Conservation (phyloP, 2,113 vertebrate genomes). For the Syngnathus floridae region DNA sequence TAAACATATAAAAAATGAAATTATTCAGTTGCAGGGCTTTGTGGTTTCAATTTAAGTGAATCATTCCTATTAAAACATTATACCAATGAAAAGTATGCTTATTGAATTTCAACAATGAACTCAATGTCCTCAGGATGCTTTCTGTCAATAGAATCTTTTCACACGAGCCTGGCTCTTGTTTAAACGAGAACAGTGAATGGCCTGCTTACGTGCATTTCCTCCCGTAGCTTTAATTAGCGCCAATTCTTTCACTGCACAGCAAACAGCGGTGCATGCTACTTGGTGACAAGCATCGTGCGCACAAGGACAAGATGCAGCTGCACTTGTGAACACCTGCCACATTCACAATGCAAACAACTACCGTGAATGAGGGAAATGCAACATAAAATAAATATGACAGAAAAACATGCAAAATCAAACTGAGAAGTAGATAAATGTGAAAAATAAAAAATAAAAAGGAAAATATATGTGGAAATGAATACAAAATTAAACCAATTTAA, state of each 20-base stretch:
- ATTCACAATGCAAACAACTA: background rate
- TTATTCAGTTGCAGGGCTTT: too few relatives aligned
- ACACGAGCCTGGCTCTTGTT: conserved; percentile 40
- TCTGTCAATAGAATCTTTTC: conserved; percentile 51
- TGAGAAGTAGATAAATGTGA: too few relatives aligned
- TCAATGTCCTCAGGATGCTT: conserved; percentile 36
- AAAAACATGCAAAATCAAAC: too few relatives aligned
- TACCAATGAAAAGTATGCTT: conserved; percentile 8
- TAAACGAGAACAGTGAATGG: conserved; percentile 55
- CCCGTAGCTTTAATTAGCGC: conserved; percentile 57
- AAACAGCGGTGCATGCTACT: conserved; percentile 64
- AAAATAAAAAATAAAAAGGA: too few relatives aligned
- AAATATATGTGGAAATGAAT: too few relatives aligned
- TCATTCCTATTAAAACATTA: too few relatives aligned
- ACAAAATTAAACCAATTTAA: too few relatives aligned
- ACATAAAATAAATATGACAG: too few relatives aligned
- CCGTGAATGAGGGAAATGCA: too few relatives aligned
- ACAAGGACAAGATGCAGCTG: conserved; percentile 37
- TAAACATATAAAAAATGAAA: too few relatives aligned
- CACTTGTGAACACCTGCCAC: conserved; percentile 47
- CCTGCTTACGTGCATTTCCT: conserved; percentile 52
- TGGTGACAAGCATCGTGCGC: conserved; percentile 47
- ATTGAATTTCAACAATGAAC: conserved; percentile 50
- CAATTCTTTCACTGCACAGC: conserved; percentile 56
- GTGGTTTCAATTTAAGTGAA: too few relatives aligned